These are phyloP conservation scores for Eupelmus urozonus DNA, from an alignment of 2,888 invertebrate species.

Conservation along the genomic window DNA sequence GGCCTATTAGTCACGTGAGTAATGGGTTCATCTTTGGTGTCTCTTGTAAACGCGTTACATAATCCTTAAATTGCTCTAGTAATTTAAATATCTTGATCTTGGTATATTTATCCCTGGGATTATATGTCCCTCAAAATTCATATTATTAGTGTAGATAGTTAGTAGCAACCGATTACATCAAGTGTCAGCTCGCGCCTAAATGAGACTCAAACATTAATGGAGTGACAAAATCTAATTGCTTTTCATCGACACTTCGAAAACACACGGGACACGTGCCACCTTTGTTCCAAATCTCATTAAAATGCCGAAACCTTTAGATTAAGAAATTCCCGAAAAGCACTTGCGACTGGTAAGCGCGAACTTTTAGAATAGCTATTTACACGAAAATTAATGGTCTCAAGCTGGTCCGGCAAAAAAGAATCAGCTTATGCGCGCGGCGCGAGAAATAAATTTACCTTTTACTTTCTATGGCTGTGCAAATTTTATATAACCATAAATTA, in stretches of 20 bases:
- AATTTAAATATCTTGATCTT: constrained; percentile 25
- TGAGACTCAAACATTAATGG: too few species aligned
- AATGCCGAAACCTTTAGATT: not conserved
- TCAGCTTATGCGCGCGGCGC: not conserved
- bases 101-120: constrained; percentile 23
- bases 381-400: constrained; percentile 41
- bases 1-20: constrained; percentile 21
- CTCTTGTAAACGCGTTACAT: not conserved
- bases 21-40: constrained; percentile 34
- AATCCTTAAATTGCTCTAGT: not conserved
- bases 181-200: too few species aligned
- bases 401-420: not conserved
- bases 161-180: not conserved
- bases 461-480: constrained; percentile 27
- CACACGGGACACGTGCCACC: too few species aligned
- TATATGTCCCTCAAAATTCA: not conserved
- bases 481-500: constrained; percentile 44
- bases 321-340: constrained; percentile 16
- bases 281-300: not conserved
- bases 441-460: constrained; percentile 38
- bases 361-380: constrained; percentile 20
- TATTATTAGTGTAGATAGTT: too few species aligned
- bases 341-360: constrained; percentile 20
- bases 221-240: too few species aligned
- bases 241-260: too few species aligned